Percentiles rank a stretch among this genome's conserved stretches.
Evolutionary conservation across 2,888 invertebrate genomes (phyloP).

Genomic region (Heliconius ethilla): DNA sequence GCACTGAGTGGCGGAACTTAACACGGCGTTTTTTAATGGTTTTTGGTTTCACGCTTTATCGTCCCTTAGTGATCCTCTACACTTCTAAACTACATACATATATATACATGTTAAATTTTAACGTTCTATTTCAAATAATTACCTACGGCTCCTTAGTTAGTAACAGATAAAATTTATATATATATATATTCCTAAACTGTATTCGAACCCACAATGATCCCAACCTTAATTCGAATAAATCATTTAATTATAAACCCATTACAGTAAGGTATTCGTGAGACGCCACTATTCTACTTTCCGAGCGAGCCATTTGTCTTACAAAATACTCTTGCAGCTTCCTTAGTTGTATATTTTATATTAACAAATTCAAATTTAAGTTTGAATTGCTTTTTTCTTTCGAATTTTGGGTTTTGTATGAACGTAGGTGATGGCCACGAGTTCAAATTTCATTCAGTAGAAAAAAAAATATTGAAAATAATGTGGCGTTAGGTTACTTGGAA

Average conservation of each 20-base stretch:
- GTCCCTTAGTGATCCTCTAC: no score
- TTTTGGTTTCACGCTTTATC: background rate
- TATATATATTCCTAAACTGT: no score
- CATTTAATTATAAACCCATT: constrained; percentile 19
- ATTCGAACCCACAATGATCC: background rate
- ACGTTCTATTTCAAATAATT: no score
- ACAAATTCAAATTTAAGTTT: constrained; percentile 40
- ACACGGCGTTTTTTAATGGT: background rate
- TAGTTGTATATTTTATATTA: constrained; percentile 41
- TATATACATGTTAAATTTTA: no score
- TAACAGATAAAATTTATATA: no score
- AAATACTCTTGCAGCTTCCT: constrained; percentile 33
- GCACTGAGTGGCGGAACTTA: background rate
- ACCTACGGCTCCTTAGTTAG: no score
- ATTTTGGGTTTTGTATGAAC: background rate
- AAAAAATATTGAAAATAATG: background rate
- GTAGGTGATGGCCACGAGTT: background rate
- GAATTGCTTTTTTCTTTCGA: background rate
- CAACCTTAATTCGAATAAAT: background rate
- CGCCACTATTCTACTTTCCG: background rate
- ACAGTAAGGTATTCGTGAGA: background rate
- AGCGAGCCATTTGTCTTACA: constrained; percentile 37
- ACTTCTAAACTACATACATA: no score
- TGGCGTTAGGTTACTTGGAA: no score
- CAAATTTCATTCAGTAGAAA: background rate